phyloP scores from a whole-genome alignment of 2,113 vertebrate genomes.

The Phrynocephalus versicolor region DNA sequence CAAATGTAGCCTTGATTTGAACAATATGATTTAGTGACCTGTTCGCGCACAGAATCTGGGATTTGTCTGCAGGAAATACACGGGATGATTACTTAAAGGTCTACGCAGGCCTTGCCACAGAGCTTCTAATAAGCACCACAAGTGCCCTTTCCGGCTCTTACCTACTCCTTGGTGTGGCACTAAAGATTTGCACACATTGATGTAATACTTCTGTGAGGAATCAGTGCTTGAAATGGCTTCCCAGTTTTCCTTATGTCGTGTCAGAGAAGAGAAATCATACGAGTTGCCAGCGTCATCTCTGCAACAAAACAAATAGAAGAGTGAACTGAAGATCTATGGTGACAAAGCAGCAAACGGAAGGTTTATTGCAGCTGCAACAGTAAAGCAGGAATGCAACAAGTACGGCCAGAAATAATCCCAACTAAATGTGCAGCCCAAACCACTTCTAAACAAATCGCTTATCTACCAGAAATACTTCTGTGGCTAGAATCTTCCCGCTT shows the following conservation, averaged over 20 bases:
- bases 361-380: background rate
- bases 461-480: background rate
- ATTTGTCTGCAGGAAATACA: background rate
- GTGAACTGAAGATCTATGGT: background rate
- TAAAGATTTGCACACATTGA: constrained; percentile 93
- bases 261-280: constrained; percentile 90
- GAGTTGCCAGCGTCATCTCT: constrained; percentile 85
- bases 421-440: background rate
- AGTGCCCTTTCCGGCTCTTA: constrained; percentile 43
- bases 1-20: background rate
- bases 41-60: background rate
- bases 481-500: no score
- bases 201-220: constrained; percentile 77
- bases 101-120: background rate
- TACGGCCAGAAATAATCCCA: background rate
- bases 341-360: background rate
- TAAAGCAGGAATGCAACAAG: background rate
- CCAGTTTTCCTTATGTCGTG: constrained; percentile 85
- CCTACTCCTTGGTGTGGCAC: constrained; percentile 80
- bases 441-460: background rate
- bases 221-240: constrained; percentile 71
- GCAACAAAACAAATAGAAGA: constrained; percentile 5
- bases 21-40: background rate
- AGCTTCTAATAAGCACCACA: background rate
- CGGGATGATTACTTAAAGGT: background rate